Conservation (phyloP, 2,888 invertebrate genomes). For the Asteroscopus sphinx region DNA sequence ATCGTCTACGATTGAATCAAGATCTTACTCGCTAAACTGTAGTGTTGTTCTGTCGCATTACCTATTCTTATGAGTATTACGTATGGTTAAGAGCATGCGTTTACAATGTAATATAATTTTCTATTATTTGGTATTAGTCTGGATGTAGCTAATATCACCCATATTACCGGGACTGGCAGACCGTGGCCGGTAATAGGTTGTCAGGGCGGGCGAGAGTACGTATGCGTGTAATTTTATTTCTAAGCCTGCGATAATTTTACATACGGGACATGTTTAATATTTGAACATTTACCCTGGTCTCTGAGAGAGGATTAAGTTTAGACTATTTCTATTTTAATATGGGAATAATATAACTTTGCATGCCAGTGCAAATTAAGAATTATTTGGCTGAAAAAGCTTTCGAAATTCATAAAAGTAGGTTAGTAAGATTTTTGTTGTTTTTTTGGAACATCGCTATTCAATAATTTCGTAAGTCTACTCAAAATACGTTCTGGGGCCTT, state of each 20-base stretch:
- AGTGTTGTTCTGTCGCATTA: conserved; percentile 28
- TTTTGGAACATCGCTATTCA: too few relatives aligned
- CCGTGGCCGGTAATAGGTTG: conserved; percentile 66
- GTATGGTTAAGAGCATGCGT: too few relatives aligned
- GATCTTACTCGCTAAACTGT: conserved; percentile 51
- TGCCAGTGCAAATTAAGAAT: background rate
- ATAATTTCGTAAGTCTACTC: too few relatives aligned
- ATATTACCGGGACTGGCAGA: conserved; percentile 49
- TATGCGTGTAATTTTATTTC: conserved; percentile 69
- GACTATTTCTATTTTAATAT: conserved; percentile 20
- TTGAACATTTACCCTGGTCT: conserved; percentile 58
- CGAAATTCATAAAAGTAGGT: too few relatives aligned
- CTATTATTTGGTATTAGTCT: conserved; percentile 38
- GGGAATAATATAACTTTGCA: background rate
- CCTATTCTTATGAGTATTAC: too few relatives aligned
- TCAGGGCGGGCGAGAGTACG: conserved; percentile 60
- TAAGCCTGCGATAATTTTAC: conserved; percentile 61
- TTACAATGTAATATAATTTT: conserved; percentile 6
- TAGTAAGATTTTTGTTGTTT: too few relatives aligned
- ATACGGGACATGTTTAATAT: conserved; percentile 62
- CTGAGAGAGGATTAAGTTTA: conserved; percentile 41
- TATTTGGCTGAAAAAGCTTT: background rate
- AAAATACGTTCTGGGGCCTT: too few relatives aligned
- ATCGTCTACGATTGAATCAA: conserved; percentile 66
- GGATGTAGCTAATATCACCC: conserved; percentile 43